A percentile compares a stretch with the other conserved stretches of the same genome.
These are phyloP conservation scores for Cisticola juncidis DNA, from an alignment of 2,113 vertebrate genomes.

Conservation along the genomic window DNA sequence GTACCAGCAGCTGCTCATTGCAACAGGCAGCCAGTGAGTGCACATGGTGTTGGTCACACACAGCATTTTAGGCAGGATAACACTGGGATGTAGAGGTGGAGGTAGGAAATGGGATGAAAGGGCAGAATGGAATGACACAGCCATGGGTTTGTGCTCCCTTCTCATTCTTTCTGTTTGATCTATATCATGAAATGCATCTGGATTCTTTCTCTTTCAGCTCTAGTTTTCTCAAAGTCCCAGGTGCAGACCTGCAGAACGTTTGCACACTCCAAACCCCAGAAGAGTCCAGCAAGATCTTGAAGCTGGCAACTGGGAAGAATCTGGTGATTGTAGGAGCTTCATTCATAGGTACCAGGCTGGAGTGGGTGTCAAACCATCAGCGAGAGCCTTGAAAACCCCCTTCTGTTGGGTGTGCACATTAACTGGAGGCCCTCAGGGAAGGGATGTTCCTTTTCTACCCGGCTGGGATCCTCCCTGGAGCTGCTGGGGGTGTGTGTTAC, in stretches of 20 bases:
- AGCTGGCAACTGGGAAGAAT: slow-evolving; percentile 66
- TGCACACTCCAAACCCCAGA: slow-evolving; percentile 75
- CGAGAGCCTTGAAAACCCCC: neutral
- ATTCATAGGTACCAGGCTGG: slow-evolving; percentile 78
- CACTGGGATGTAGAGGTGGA: neutral
- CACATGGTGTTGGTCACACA: neutral
- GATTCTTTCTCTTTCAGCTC: slow-evolving; percentile 66
- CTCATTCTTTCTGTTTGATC: neutral
- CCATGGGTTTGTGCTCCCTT: neutral
- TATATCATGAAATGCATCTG: neutral
- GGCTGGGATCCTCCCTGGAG: neutral
- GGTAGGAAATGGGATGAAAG: neutral
- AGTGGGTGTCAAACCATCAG: neutral
- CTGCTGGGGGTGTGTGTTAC: neutral
- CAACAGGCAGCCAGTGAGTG: slow-evolving; percentile 83
- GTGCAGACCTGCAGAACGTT: slow-evolving; percentile 78
- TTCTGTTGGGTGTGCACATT: rapidly evolving
- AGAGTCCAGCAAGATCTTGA: slow-evolving; percentile 78
- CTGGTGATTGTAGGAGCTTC: slow-evolving; percentile 83
- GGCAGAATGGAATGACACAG: neutral
- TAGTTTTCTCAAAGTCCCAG: slow-evolving; percentile 72
- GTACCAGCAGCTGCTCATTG: slow-evolving; percentile 83
- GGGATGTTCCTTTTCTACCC: neutral
- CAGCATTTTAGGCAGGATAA: neutral
- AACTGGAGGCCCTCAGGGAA: neutral